Conservation (phyloP, 2,888 invertebrate species). For the Lepidocyrtinus sp. region DNA sequence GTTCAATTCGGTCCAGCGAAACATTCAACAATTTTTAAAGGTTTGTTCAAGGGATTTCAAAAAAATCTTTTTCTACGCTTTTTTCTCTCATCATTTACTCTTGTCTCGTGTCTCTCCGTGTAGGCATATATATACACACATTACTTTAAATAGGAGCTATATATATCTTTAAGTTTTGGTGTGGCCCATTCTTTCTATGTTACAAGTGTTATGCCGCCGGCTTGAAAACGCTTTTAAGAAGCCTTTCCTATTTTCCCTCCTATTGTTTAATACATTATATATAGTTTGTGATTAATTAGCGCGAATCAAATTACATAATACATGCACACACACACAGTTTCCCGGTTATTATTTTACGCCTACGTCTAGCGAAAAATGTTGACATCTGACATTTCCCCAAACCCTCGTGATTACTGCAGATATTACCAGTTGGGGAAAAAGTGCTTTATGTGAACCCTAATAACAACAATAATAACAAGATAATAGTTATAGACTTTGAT, state of each 20-base stretch:
- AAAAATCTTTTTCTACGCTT: slow-evolving; percentile 28
- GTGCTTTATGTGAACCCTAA: too few relatives aligned
- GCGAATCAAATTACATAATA: too few relatives aligned
- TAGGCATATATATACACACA: slow-evolving; percentile 52
- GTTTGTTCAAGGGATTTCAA: slow-evolving; percentile 59
- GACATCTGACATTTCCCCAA: too few relatives aligned
- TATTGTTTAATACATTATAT: too few relatives aligned
- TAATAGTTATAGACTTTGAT: too few relatives aligned
- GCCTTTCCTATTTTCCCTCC: slow-evolving; percentile 26
- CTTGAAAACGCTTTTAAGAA: slow-evolving; percentile 33
- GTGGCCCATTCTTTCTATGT: slow-evolving; percentile 49
- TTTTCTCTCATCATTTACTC: background rate
- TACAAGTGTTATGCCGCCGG: slow-evolving; percentile 59
- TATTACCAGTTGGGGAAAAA: too few relatives aligned
- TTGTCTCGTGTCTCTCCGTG: slow-evolving; percentile 52
- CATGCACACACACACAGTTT: too few relatives aligned
- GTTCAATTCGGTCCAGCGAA: slow-evolving; percentile 47
- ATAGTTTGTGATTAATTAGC: too few relatives aligned
- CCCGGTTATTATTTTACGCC: slow-evolving; percentile 32
- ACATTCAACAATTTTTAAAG: slow-evolving; percentile 54
- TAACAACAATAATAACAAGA: too few relatives aligned
- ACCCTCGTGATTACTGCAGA: too few relatives aligned
- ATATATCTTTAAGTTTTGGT: slow-evolving; percentile 49
- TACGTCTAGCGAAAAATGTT: background rate
- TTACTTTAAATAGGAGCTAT: slow-evolving; percentile 32